Evolutionary conservation across 1,140 invertebrate genomes (phyloP).

Genomic region (Drosophila pandora): DNA sequence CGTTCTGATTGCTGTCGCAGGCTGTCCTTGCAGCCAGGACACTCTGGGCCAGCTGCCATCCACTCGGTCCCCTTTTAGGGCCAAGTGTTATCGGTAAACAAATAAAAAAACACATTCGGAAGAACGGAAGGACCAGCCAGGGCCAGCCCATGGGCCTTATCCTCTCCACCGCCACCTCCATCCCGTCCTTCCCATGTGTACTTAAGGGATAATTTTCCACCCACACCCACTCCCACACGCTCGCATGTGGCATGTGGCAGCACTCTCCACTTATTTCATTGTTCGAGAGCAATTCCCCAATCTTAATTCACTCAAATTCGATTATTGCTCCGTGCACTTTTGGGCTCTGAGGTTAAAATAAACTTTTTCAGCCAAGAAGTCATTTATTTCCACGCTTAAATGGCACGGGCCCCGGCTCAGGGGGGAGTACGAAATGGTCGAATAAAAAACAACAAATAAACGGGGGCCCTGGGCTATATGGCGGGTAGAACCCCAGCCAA

Average conservation of each 20-base stretch:
- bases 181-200: constrained; percentile 48
- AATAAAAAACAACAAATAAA: background rate
- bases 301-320: constrained; percentile 83
- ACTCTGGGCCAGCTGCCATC: constrained; percentile 37
- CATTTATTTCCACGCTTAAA: constrained; percentile 80
- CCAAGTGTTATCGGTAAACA: constrained; percentile 82
- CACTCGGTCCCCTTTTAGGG: constrained; percentile 71
- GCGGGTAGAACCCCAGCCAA: constrained; percentile 18
- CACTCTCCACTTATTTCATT: constrained; percentile 56
- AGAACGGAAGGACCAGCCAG: constrained; percentile 23
- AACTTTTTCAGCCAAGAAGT: constrained; percentile 76
- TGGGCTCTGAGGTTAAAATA: constrained; percentile 74
- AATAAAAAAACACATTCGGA: constrained; percentile 72
- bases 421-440: background rate
- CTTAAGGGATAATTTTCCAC: constrained; percentile 77
- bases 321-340: constrained; percentile 75
- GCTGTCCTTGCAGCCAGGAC: constrained; percentile 35
- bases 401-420: constrained; percentile 64
- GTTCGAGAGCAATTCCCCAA: constrained; percentile 78
- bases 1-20: constrained; percentile 75
- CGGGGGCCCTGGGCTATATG: background rate
- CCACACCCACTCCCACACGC: constrained; percentile 25
- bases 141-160: background rate
- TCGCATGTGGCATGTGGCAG: constrained; percentile 11
- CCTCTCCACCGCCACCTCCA: background rate